These are phyloP conservation scores for Hoplostethus mediterraneus DNA, from an alignment of 2,797 vertebrate species.

Conservation along the genomic window DNA sequence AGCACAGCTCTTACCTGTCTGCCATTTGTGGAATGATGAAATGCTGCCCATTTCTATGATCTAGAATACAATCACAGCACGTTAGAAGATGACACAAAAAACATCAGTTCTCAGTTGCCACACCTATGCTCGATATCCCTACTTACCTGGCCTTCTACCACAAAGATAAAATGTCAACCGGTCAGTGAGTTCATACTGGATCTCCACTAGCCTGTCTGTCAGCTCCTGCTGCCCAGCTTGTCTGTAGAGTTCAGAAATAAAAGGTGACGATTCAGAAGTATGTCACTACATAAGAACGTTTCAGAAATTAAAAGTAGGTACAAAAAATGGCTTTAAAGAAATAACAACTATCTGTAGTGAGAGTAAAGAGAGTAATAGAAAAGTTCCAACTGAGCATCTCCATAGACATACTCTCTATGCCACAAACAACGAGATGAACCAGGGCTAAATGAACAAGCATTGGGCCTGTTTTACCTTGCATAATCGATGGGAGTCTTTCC, in stretches of 20 bases:
- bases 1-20: constrained; percentile 91
- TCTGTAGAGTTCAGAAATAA: constrained; percentile 77
- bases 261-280: constrained; percentile 28
- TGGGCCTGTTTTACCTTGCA: constrained; percentile 86
- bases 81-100: not conserved
- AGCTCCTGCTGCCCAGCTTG: constrained; percentile 97
- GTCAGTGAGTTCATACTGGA: constrained; percentile 98
- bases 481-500: constrained; percentile 96
- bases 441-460: not conserved
- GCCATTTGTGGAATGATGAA: constrained; percentile 99
- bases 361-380: not conserved
- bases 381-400: not conserved
- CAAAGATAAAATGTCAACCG: constrained; percentile 98
- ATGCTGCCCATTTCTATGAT: constrained; percentile 97
- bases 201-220: constrained; percentile 94
- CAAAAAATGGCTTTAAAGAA: not conserved
- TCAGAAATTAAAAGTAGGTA: not conserved
- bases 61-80: constrained; percentile 74
- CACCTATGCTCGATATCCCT: not conserved
- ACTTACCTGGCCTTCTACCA: constrained; percentile 94
- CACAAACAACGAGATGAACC: not conserved
- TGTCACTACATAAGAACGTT: not conserved
- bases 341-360: not conserved
- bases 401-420: not conserved
- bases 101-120: not conserved